Percentiles rank a stretch among this genome's conserved stretches.
Conservation (phyloP, 1,140 invertebrate species). For the Rhagoletis zephyria region DNA sequence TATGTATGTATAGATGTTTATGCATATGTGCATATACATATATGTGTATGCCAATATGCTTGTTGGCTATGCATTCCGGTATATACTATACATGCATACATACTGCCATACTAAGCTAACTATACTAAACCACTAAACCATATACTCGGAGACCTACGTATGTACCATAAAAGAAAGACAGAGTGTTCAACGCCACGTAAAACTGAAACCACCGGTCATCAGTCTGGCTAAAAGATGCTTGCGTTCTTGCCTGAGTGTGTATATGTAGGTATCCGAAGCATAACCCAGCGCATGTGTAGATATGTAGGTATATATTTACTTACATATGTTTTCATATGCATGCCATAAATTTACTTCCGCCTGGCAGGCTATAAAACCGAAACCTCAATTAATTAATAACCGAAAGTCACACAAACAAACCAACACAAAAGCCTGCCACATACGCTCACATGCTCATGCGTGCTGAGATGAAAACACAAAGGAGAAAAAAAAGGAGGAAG, state of each 20-base stretch:
- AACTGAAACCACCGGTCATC: no score
- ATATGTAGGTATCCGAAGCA: background rate
- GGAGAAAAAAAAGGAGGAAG: no score
- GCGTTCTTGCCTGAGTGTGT: background rate
- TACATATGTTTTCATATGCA: background rate
- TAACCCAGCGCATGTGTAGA: background rate
- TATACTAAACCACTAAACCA: no score
- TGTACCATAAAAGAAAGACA: no score
- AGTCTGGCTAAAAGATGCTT: no score
- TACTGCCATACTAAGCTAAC: no score
- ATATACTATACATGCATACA: no score
- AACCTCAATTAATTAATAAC: constrained; percentile 46
- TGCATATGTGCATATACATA: constrained; percentile 15
- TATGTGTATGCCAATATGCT: background rate
- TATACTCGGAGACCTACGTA: no score
- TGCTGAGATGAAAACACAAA: background rate
- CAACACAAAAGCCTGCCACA: background rate
- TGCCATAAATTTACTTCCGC: background rate
- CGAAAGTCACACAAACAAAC: background rate
- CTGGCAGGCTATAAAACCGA: constrained; percentile 15
- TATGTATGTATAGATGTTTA: constrained; percentile 1
- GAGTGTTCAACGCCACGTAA: no score
- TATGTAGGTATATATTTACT: background rate
- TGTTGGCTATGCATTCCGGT: no score
- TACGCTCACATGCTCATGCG: background rate